Percentiles rank a stretch among this genome's conserved stretches.
These are phyloP conservation scores for Hydropsyche tenuis DNA, from an alignment of 1,140 invertebrate genomes.

Conservation along the genomic window DNA sequence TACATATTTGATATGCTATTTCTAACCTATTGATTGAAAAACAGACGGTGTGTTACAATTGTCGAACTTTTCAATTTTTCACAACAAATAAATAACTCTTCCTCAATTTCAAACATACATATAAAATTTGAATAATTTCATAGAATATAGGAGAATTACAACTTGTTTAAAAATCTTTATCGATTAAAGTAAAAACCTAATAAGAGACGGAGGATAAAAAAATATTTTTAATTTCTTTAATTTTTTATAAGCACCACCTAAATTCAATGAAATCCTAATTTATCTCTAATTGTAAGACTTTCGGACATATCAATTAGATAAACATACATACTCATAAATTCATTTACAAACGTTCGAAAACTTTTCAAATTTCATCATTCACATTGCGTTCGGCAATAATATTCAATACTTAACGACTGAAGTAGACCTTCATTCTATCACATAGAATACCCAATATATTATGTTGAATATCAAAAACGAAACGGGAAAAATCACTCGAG, in stretches of 20 bases:
- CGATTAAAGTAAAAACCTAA: background rate
- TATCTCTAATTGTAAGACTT: background rate
- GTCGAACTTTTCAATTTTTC: too few relatives aligned
- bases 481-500: conserved; percentile 91
- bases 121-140: too few relatives aligned
- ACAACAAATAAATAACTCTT: too few relatives aligned
- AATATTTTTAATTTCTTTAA: background rate
- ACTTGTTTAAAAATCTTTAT: too few relatives aligned
- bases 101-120: too few relatives aligned
- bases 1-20: too few relatives aligned
- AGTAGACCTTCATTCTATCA: conserved; percentile 66
- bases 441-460: conserved; percentile 94
- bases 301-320: too few relatives aligned
- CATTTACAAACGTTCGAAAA: background rate
- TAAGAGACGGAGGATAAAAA: background rate
- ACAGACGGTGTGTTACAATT: too few relatives aligned
- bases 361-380: background rate
- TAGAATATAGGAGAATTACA: too few relatives aligned
- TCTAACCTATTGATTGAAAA: too few relatives aligned
- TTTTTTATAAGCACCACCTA: conserved; percentile 17
- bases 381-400: too few relatives aligned
- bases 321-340: too few relatives aligned
- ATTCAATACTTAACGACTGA: background rate
- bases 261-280: conserved; percentile 4
- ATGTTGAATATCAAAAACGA: conserved; percentile 94